Evolutionary conservation across 1,140 invertebrate genomes (phyloP).

Genomic region (Drosophila pandora): DNA sequence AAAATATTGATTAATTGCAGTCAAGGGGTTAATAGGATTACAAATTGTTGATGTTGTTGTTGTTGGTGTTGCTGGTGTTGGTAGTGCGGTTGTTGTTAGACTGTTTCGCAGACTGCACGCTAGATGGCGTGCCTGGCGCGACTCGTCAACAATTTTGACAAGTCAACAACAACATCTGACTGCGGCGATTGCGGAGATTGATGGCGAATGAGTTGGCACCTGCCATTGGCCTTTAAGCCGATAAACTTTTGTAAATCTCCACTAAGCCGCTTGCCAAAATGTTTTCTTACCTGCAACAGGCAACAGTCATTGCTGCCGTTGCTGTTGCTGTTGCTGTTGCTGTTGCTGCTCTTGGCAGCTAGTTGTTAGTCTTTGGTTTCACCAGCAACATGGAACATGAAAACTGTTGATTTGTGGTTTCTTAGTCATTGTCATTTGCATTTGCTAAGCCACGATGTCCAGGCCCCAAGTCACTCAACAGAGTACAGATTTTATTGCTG

Average conservation of each 20-base stretch:
- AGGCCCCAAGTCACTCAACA: conserved; percentile 10
- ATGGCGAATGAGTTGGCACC: conserved; percentile 56
- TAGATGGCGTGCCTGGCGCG: conserved; percentile 64
- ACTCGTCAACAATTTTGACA: conserved; percentile 66
- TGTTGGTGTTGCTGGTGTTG: conserved; percentile 16
- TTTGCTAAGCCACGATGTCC: conserved; percentile 3
- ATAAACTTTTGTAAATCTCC: conserved; percentile 25
- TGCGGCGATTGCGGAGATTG: conserved; percentile 24
- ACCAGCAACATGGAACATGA: conserved; percentile 9
- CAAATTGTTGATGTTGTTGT: conserved; percentile 33
- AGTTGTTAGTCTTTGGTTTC: conserved; percentile 6
- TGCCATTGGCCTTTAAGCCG: conserved; percentile 52
- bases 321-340: neutral
- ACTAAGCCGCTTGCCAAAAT: conserved; percentile 28
- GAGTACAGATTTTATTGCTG: conserved; percentile 33
- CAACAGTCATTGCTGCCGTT: conserved; percentile 1
- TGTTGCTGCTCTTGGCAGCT: neutral
- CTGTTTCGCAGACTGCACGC: conserved; percentile 45
- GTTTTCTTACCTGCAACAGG: conserved; percentile 6
- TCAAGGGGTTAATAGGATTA: conserved; percentile 77
- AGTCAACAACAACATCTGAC: conserved; percentile 51
- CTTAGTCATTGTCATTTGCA: conserved; percentile 38
- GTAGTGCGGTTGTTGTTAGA: conserved; percentile 2
- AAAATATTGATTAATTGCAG: conserved; percentile 69
- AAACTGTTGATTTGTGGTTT: conserved; percentile 34